Evolutionary conservation across 2,888 invertebrate species (phyloP).

Genomic region (Alcis repandata): DNA sequence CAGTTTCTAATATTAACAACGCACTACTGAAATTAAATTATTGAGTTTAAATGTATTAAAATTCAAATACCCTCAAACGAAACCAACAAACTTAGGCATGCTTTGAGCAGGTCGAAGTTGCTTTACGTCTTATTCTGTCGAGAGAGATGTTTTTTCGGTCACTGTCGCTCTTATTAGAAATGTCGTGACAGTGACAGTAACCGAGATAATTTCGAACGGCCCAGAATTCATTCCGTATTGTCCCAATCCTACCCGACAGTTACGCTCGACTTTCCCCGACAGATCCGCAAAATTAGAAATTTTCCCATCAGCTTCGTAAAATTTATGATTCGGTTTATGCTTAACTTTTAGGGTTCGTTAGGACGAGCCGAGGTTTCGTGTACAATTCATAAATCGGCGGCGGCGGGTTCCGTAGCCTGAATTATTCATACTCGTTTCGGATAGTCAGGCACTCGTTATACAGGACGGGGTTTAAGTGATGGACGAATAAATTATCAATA

Average conservation of each 20-base stretch:
- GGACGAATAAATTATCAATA: neutral
- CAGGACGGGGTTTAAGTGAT: constrained; percentile 2
- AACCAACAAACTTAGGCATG: too few species aligned
- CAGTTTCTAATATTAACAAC: too few species aligned
- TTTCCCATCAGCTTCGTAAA: constrained; percentile 28
- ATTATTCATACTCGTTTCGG: constrained; percentile 28
- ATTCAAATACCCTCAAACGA: too few species aligned
- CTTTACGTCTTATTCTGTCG: too few species aligned
- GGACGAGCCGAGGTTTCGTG: constrained; percentile 25
- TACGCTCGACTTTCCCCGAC: neutral
- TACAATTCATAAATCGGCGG: constrained; percentile 34
- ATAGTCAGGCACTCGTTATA: constrained; percentile 14
- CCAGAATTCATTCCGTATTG: too few species aligned
- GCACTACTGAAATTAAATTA: too few species aligned
- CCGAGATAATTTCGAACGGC: too few species aligned
- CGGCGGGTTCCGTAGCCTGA: constrained; percentile 23
- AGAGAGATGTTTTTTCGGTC: too few species aligned
- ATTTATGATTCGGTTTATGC: constrained; percentile 24
- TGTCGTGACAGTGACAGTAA: too few species aligned
- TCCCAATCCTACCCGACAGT: constrained; percentile 16
- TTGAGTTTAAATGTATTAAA: too few species aligned
- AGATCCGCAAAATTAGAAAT: constrained; percentile 28
- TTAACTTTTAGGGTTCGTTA: constrained; percentile 35
- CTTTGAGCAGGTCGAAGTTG: too few species aligned
- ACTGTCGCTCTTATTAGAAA: too few species aligned